These are phyloP conservation scores for Plectrocnemia conspersa DNA, from an alignment of 1,140 invertebrate species.

Conservation along the genomic window DNA sequence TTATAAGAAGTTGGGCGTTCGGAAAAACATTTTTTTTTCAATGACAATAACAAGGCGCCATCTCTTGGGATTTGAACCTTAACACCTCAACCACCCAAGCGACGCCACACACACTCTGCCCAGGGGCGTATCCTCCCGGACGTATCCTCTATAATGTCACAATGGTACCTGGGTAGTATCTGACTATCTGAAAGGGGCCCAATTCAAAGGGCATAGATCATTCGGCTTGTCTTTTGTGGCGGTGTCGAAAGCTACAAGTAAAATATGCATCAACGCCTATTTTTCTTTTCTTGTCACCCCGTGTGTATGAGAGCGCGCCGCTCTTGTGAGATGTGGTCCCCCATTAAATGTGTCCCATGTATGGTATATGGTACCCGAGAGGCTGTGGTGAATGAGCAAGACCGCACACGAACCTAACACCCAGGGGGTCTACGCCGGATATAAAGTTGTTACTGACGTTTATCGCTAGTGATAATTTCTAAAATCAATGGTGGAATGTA, in stretches of 20 bases:
- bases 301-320: conserved; percentile 20
- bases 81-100: conserved; percentile 19
- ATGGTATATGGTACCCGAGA: conserved; percentile 13
- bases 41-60: too few relatives aligned
- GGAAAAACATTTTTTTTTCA: too few relatives aligned
- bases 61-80: conserved; percentile 5
- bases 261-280: conserved; percentile 34
- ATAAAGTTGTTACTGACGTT: conserved; percentile 9
- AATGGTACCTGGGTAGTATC: conserved; percentile 19
- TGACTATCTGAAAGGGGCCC: conserved; percentile 32
- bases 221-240: conserved; percentile 28
- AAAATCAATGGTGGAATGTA: too few relatives aligned
- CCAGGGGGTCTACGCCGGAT: conserved; percentile 4
- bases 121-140: conserved; percentile 2
- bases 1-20: too few relatives aligned
- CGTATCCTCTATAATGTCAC: conserved; percentile 5
- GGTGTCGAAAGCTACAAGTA: conserved; percentile 33
- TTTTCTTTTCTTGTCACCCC: conserved; percentile 30
- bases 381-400: conserved; percentile 21
- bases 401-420: conserved; percentile 30
- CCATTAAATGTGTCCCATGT: conserved; percentile 27
- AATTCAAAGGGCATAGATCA: conserved; percentile 34
- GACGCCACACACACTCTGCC: not conserved
- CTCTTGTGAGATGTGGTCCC: conserved; percentile 25
- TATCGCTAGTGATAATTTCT: conserved; percentile 4